Percentiles rank a stretch among this genome's conserved stretches.
Evolutionary conservation across 2,888 invertebrate genomes (phyloP).

Genomic region (Marasmarcha lunaedactyla): DNA sequence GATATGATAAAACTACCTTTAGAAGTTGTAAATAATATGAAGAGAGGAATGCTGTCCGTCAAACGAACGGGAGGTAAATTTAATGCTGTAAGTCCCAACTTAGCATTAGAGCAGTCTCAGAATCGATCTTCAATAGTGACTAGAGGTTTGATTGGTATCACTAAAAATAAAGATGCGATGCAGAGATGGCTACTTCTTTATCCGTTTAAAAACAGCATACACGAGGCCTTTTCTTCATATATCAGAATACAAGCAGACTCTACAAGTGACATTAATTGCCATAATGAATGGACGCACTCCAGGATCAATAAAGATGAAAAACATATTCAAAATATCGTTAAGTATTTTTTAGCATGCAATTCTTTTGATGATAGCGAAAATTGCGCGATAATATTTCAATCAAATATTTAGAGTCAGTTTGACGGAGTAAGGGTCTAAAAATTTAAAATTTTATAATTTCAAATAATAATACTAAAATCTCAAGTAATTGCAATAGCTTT

Average conservation of each 20-base stretch:
- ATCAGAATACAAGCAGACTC: constrained; percentile 10
- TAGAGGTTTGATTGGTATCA: constrained; percentile 8
- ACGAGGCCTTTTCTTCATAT: constrained; percentile 8
- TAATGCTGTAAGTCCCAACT: constrained; percentile 18
- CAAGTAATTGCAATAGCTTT: constrained; percentile 6
- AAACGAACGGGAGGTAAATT: constrained; percentile 15
- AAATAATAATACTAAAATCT: constrained; percentile 18
- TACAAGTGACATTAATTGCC: constrained; percentile 14
- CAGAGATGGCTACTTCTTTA: constrained; percentile 14
- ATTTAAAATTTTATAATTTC: constrained; percentile 10
- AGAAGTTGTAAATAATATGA: constrained; percentile 6
- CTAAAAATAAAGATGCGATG: constrained; percentile 21
- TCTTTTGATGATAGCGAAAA: too few relatives aligned
- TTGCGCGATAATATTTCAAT: background rate
- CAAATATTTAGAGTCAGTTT: constrained; percentile 15
- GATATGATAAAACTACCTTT: constrained; percentile 6
- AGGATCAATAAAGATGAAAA: constrained; percentile 17
- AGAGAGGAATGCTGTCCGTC: constrained; percentile 10
- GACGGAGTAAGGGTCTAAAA: constrained; percentile 16
- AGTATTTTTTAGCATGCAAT: constrained; percentile 10
- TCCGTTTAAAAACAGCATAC: constrained; percentile 14
- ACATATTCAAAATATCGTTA: constrained; percentile 16
- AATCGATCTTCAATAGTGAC: constrained; percentile 19
- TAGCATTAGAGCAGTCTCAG: constrained; percentile 22
- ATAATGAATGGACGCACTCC: constrained; percentile 13